Conservation (phyloP, 2,113 vertebrate genomes). For the Gallinago undulata region DNA sequence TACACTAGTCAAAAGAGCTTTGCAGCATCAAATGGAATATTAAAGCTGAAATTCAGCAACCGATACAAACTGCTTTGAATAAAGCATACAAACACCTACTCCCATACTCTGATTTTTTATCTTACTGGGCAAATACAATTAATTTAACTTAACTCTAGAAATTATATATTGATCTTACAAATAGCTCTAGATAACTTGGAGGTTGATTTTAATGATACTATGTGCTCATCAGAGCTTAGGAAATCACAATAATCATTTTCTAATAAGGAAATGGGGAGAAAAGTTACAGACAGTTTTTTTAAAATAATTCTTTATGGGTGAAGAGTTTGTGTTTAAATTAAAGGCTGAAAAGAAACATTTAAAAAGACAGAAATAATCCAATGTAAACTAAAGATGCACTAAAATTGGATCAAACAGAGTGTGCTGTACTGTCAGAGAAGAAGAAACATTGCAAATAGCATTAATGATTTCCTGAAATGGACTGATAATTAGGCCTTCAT, state of each 20-base stretch:
- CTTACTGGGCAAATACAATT: background rate
- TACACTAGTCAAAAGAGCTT: background rate
- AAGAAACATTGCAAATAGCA: background rate
- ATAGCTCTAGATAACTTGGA: background rate
- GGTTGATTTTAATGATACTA: background rate
- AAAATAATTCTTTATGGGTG: background rate
- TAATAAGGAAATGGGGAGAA: background rate
- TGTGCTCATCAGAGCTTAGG: background rate
- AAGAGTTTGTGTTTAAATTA: background rate
- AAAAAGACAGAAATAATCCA: background rate
- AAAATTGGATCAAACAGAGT: background rate
- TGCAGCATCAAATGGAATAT: background rate
- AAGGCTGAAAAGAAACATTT: background rate
- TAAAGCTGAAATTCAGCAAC: background rate
- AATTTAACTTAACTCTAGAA: slow-evolving; percentile 9
- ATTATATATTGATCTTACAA: slow-evolving; percentile 12
- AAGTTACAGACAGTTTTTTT: background rate
- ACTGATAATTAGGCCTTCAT: background rate
- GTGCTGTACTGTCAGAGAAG: background rate
- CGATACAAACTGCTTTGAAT: background rate
- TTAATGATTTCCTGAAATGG: background rate
- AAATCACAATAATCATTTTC: background rate
- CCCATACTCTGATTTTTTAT: background rate
- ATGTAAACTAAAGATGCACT: background rate
- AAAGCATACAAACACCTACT: background rate